A percentile compares a stretch with the other conserved stretches of the same genome.
Conservation (phyloP, 1,140 invertebrate genomes). For the Gyrodactylus bullatarudis region DNA sequence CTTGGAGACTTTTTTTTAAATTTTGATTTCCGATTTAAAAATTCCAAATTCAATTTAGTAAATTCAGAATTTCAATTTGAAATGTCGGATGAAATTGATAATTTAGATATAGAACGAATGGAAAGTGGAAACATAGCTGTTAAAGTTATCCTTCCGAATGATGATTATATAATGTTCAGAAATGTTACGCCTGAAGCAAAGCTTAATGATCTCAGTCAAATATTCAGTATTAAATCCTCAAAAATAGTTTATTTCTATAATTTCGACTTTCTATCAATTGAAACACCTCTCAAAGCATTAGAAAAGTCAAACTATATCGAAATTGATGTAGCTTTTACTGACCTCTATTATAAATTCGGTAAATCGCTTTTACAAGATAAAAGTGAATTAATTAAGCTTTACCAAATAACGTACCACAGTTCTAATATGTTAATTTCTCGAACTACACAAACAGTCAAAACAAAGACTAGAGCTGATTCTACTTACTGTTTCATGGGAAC, state of each 20-base stretch:
- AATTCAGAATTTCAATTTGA: background rate
- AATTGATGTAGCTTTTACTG: background rate
- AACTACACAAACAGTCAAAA: background rate
- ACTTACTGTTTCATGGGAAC: background rate
- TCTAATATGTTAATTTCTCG: too few relatives aligned
- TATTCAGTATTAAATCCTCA: too few relatives aligned
- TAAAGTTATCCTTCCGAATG: too few relatives aligned
- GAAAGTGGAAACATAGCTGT: background rate
- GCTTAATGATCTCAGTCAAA: background rate
- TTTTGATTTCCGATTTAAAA: background rate
- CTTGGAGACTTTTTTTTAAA: background rate
- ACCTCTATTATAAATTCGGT: background rate
- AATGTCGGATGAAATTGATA: background rate
- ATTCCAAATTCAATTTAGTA: background rate
- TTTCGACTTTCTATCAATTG: background rate
- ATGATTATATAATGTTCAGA: too few relatives aligned
- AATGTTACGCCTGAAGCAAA: too few relatives aligned
- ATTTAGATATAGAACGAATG: background rate
- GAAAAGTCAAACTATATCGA: background rate
- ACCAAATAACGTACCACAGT: too few relatives aligned
- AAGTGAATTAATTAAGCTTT: too few relatives aligned
- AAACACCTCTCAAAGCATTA: background rate
- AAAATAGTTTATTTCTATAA: background rate
- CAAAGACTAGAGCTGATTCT: background rate
- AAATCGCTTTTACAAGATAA: background rate